A percentile compares a stretch with the other conserved stretches of the same genome.
Conservation (phyloP, 2,113 vertebrate genomes). For the Bos indicus region DNA sequence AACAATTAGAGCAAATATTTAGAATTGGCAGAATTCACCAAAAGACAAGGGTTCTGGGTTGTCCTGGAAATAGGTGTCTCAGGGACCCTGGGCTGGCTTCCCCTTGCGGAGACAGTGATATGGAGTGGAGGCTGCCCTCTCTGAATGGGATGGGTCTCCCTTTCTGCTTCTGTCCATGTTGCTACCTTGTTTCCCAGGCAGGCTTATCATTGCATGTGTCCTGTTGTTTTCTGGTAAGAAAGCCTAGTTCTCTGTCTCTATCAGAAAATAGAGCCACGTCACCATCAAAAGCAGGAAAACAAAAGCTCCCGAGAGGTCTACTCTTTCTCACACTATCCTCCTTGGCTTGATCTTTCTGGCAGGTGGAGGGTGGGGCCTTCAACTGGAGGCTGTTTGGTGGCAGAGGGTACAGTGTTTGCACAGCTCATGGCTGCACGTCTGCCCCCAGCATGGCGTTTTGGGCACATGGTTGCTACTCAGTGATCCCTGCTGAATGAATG, state of each 20-base stretch:
- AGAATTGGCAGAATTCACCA: neutral
- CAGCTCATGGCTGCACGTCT: rapidly evolving
- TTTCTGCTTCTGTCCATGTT: neutral
- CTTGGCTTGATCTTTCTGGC: neutral
- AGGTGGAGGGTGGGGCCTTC: neutral
- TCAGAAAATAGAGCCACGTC: neutral
- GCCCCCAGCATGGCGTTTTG: neutral
- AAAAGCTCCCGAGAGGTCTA: neutral
- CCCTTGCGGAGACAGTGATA: neutral
- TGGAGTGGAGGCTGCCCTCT: neutral
- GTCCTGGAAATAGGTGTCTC: neutral
- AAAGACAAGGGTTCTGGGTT: neutral
- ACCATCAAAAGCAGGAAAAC: neutral
- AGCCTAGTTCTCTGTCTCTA: neutral
- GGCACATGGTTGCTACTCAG: neutral
- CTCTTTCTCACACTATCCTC: neutral
- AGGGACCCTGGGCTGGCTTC: neutral
- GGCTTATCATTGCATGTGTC: neutral
- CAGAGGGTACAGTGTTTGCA: neutral
- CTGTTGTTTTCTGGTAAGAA: neutral
- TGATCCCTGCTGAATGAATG: neutral
- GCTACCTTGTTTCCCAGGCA: neutral
- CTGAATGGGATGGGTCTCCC: rapidly evolving
- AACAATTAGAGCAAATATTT: neutral
- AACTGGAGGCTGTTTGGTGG: neutral